Evolutionary conservation across 2,888 invertebrate species (phyloP).

Genomic region (Leucoptera coffeella): DNA sequence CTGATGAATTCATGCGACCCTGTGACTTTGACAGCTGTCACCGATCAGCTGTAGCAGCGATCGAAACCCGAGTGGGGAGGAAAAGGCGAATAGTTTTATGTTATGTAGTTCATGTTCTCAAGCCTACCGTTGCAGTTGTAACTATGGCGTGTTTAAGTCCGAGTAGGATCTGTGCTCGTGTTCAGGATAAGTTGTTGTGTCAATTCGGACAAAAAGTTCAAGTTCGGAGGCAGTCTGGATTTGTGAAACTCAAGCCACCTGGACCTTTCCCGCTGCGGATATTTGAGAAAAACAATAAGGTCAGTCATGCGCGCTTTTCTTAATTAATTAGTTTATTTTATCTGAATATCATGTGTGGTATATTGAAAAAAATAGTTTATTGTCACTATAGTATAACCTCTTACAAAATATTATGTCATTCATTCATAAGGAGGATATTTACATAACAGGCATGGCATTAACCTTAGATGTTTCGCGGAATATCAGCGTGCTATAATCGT

Average conservation of each 20-base stretch:
- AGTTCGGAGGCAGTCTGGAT: conserved; percentile 61
- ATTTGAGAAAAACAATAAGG: conserved; percentile 49
- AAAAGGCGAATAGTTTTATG: conserved; percentile 37
- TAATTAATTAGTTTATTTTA: too few relatives aligned
- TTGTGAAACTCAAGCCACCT: conserved; percentile 63
- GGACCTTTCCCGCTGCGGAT: conserved; percentile 53
- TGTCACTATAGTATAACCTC: too few relatives aligned
- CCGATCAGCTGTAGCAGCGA: too few relatives aligned
- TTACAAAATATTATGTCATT: conserved; percentile 8
- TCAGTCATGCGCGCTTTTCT: too few relatives aligned
- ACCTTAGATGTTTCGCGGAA: too few relatives aligned
- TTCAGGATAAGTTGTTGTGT: conserved; percentile 73
- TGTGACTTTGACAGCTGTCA: too few relatives aligned
- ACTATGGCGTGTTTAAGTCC: conserved; percentile 80
- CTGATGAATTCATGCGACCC: too few relatives aligned
- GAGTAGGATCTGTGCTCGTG: conserved; percentile 76
- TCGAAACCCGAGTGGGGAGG: conserved; percentile 46
- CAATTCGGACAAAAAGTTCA: conserved; percentile 64
- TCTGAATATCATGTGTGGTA: too few relatives aligned
- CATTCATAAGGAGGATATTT: conserved; percentile 13
- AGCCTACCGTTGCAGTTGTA: conserved; percentile 65
- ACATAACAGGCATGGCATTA: conserved; percentile 25
- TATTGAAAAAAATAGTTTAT: too few relatives aligned
- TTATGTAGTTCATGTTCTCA: conserved; percentile 49
- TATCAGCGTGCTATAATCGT: too few relatives aligned